phyloP scores from a whole-genome alignment of 1,140 invertebrate genomes.

The Drosophila pectinifera region DNA sequence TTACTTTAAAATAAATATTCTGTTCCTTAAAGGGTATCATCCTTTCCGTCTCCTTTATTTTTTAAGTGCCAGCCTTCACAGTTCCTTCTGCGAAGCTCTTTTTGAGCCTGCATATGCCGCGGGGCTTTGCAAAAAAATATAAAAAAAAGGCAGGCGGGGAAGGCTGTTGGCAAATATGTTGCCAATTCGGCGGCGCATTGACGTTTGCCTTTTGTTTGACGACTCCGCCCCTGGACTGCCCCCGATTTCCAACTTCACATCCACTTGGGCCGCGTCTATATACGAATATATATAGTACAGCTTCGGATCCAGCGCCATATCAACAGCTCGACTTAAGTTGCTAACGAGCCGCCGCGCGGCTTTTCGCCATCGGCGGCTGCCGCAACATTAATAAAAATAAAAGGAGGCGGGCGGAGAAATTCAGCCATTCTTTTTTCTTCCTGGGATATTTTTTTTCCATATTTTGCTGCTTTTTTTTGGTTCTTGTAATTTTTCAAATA shows the following conservation, averaged over 20 bases:
- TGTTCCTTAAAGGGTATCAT: background rate
- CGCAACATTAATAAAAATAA: constrained; percentile 78
- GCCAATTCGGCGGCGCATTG: constrained; percentile 79
- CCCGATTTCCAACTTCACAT: background rate
- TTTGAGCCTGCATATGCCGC: constrained; percentile 36
- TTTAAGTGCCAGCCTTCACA: background rate
- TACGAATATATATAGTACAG: background rate
- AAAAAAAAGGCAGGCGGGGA: background rate
- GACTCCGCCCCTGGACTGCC: constrained; percentile 19
- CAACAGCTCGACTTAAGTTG: constrained; percentile 82
- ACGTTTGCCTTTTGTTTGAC: constrained; percentile 79
- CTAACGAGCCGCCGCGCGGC: constrained; percentile 74
- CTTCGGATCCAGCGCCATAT: constrained; percentile 43
- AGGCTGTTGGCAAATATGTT: constrained; percentile 81
- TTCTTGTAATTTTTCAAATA: constrained; percentile 82
- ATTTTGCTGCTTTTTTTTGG: constrained; percentile 17
- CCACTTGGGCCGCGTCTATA: background rate
- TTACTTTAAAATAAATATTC: background rate
- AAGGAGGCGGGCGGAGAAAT: constrained; percentile 25
- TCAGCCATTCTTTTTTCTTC: constrained; percentile 42
- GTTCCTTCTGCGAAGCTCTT: background rate
- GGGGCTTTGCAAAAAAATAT: background rate
- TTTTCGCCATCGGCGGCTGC: constrained; percentile 62
- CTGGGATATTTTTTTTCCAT: constrained; percentile 10
- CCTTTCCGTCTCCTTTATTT: rapidly evolving